Evolutionary conservation across 2,888 invertebrate genomes (phyloP).

Genomic region (Caenorhabditis parvicauda): DNA sequence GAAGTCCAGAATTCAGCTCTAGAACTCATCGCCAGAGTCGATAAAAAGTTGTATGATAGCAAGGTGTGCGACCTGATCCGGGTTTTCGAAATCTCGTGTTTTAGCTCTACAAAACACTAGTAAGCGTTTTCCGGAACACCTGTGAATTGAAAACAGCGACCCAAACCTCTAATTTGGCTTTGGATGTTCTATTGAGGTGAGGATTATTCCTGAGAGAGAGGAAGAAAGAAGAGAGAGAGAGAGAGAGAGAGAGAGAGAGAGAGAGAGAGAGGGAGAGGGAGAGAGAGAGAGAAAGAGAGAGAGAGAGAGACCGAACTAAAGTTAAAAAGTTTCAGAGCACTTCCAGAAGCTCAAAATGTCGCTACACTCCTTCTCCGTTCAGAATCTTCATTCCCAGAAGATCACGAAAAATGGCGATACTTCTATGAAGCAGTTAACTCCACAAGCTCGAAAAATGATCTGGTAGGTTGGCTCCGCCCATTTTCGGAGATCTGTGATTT

Average conservation of each 20-base stretch:
- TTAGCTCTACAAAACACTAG: conserved; percentile 30
- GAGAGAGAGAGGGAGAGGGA: too few relatives aligned
- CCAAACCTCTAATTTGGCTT: conserved; percentile 37
- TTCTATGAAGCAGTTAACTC: conserved; percentile 40
- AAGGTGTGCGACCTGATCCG: conserved; percentile 7
- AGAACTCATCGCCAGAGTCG: conserved; percentile 22
- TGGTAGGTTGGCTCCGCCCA: conserved; percentile 16
- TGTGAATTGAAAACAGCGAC: conserved; percentile 34
- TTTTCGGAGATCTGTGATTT: neutral
- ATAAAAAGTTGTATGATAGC: conserved; percentile 24
- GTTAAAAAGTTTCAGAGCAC: conserved; percentile 16
- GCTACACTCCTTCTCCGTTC: conserved; percentile 43
- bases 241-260: too few relatives aligned
- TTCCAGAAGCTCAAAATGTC: conserved; percentile 43
- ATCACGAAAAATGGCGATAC: conserved; percentile 45
- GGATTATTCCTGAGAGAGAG: neutral
- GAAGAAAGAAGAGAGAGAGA: too few relatives aligned
- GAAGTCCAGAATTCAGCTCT: conserved; percentile 27
- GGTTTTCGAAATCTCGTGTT: neutral
- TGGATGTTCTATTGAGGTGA: conserved; percentile 40
- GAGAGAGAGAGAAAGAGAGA: too few relatives aligned
- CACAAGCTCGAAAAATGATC: conserved; percentile 25
- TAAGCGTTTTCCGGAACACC: conserved; percentile 47
- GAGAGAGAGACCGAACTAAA: too few relatives aligned
- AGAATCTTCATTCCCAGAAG: conserved; percentile 29